These are phyloP conservation scores for Epistrophella euchroma DNA, from an alignment of 2,888 invertebrate genomes.

Conservation along the genomic window DNA sequence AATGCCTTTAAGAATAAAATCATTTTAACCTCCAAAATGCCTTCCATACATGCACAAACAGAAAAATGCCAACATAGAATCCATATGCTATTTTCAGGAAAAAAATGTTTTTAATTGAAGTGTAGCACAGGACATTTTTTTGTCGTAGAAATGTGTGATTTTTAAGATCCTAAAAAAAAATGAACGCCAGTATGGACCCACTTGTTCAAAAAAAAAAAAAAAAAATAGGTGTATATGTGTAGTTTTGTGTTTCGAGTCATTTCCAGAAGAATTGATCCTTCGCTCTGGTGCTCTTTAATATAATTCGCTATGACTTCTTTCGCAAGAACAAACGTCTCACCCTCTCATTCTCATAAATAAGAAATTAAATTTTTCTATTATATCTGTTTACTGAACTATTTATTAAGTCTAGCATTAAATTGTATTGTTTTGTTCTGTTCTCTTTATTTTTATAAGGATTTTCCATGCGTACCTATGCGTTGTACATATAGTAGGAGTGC, in stretches of 20 bases:
- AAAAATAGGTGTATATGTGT: neutral
- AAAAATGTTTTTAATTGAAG: neutral
- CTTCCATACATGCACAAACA: too few species aligned
- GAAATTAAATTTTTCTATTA: constrained; percentile 43
- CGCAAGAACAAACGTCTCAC: constrained; percentile 15
- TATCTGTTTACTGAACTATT: constrained; percentile 69
- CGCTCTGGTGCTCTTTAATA: constrained; percentile 19
- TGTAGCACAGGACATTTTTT: neutral
- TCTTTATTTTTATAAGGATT: neutral
- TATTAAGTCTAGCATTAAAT: constrained; percentile 54
- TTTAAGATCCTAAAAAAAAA: neutral
- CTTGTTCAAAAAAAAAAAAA: neutral
- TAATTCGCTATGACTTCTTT: constrained; percentile 16
- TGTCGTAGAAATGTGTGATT: neutral
- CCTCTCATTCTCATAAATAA: neutral
- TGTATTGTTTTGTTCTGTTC: constrained; percentile 26
- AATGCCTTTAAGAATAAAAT: too few species aligned
- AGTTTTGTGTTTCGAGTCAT: neutral
- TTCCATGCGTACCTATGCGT: too few species aligned
- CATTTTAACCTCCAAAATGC: too few species aligned
- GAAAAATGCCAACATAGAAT: neutral
- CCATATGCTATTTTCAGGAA: neutral
- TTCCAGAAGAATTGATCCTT: constrained; percentile 34
- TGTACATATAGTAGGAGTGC: too few species aligned
- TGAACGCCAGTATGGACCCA: neutral